These are phyloP conservation scores for Drosophila longiperda DNA, from an alignment of 2,888 invertebrate genomes.

Conservation along the genomic window DNA sequence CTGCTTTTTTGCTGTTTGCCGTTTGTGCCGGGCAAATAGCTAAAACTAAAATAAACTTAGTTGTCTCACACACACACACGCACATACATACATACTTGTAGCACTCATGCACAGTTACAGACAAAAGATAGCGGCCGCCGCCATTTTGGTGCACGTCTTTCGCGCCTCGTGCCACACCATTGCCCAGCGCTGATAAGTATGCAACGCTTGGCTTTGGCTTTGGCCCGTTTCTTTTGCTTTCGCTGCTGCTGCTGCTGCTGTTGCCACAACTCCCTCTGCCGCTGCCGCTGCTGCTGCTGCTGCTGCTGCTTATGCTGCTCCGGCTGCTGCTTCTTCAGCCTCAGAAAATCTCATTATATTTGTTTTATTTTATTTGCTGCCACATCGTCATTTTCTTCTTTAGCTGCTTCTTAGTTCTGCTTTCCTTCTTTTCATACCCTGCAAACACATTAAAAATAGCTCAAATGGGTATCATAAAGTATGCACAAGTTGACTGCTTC, in stretches of 20 bases:
- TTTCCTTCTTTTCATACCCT: conserved; percentile 32
- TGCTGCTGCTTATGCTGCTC: not conserved
- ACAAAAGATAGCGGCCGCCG: conserved; percentile 67
- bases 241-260: conserved; percentile 17
- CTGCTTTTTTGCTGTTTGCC: conserved; percentile 42
- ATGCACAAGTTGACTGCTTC: not conserved
- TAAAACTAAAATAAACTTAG: conserved; percentile 79
- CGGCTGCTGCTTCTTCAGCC: conserved; percentile 40
- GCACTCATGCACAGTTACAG: conserved; percentile 20
- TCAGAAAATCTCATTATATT: conserved; percentile 83
- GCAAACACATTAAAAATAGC: not conserved
- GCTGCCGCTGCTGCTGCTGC: not conserved
- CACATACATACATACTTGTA: conserved; percentile 8
- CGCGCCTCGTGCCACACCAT: conserved; percentile 29
- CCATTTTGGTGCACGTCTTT: conserved; percentile 63
- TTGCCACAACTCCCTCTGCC: not conserved
- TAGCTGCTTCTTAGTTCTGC: conserved; percentile 39
- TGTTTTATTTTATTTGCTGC: conserved; percentile 77
- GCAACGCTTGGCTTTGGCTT: conserved; percentile 57
- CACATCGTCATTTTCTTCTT: conserved; percentile 60
- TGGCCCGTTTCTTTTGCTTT: conserved; percentile 26
- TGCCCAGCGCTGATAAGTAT: conserved; percentile 72
- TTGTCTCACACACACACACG: conserved; percentile 32
- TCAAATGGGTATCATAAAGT: not conserved
- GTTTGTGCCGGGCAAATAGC: conserved; percentile 77